Conservation (phyloP, 2,113 vertebrate species). For the Misgurnus anguillicaudatus region DNA sequence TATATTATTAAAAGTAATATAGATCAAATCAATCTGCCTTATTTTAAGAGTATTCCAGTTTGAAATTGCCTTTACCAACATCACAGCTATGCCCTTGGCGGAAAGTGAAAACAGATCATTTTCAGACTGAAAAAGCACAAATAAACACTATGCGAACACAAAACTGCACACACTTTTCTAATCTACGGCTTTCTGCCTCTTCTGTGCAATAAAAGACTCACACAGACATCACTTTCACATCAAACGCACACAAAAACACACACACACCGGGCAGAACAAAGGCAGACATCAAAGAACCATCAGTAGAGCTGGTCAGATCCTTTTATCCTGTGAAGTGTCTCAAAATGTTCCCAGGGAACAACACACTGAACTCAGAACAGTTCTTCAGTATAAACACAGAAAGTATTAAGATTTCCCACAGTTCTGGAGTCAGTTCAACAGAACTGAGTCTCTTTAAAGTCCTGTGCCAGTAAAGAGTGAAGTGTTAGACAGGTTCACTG, state of each 20-base stretch:
- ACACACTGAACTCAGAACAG: constrained; percentile 15
- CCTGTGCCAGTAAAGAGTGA: neutral
- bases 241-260: constrained; percentile 23
- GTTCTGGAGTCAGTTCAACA: constrained; percentile 7
- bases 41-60: constrained; percentile 13
- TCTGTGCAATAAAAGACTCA: constrained; percentile 15
- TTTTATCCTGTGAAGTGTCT: constrained; percentile 17
- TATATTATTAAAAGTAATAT: neutral
- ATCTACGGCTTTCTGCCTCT: constrained; percentile 28
- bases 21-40: constrained; percentile 28
- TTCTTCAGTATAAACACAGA: neutral
- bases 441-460: constrained; percentile 16
- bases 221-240: constrained; percentile 19
- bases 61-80: constrained; percentile 17
- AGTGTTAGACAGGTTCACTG: neutral
- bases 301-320: constrained; percentile 32
- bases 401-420: neutral
- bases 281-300: constrained; percentile 37
- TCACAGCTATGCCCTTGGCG: constrained; percentile 12
- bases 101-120: constrained; percentile 37
- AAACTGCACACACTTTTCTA: constrained; percentile 10
- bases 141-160: constrained; percentile 1
- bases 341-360: constrained; percentile 3
- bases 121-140: constrained; percentile 7
- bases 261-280: constrained; percentile 30